These are phyloP conservation scores for Tubulanus polymorphus DNA, from an alignment of 2,888 invertebrate species.

Conservation along the genomic window DNA sequence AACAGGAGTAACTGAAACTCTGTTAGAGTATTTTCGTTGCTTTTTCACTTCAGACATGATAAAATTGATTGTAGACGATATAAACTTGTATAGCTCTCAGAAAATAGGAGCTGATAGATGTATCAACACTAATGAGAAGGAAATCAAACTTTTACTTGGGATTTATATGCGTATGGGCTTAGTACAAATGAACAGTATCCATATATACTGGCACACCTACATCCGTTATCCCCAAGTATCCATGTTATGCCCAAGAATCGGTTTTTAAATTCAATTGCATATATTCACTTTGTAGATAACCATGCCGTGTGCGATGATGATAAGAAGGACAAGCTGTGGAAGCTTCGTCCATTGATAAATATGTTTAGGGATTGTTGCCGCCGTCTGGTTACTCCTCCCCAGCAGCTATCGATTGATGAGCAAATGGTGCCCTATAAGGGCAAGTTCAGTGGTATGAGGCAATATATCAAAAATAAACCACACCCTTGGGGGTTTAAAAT, in stretches of 20 bases:
- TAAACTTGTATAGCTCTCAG: too few species aligned
- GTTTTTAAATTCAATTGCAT: conserved; percentile 15
- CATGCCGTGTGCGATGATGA: conserved; percentile 6
- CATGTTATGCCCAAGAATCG: conserved; percentile 11
- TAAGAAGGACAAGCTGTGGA: conserved; percentile 16
- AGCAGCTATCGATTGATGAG: conserved; percentile 18
- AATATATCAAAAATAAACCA: too few species aligned
- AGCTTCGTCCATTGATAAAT: conserved; percentile 19
- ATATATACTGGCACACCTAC: too few species aligned
- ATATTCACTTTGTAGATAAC: conserved; percentile 23
- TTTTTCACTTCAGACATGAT: too few species aligned
- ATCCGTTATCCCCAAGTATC: background rate
- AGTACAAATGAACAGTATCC: too few species aligned
- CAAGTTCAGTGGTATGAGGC: conserved; percentile 10
- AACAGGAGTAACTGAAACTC: too few species aligned
- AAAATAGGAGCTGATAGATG: too few species aligned
- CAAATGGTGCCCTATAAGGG: conserved; percentile 20
- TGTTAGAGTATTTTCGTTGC: too few species aligned
- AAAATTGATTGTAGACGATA: too few species aligned
- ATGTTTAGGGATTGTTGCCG: conserved; percentile 11
- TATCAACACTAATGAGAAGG: too few species aligned
- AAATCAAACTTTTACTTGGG: too few species aligned
- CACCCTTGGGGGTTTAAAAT: conserved; percentile 20
- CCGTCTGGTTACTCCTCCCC: conserved; percentile 7
- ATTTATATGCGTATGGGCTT: too few species aligned